Base-by-base conservation (phyloP, 2,888 invertebrate species). In the Antitype chi region DNA sequence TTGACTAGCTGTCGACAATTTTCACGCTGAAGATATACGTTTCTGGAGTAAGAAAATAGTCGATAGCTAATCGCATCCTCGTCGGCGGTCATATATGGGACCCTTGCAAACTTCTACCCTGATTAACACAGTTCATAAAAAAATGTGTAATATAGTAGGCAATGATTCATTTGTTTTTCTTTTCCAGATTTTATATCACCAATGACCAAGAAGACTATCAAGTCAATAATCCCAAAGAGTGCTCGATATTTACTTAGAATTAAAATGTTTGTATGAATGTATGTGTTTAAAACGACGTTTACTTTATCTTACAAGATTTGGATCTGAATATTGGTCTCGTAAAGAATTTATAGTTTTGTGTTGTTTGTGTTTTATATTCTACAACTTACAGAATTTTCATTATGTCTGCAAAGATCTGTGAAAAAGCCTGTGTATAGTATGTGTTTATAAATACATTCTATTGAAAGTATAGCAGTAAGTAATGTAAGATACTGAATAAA, bases 401-500 rank as follows among this genome's bases (percentile, higher is more conserved):
- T n/a, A 5, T 20, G 15, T 71, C 20, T 15, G 7, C 47, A 55
- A 63, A 47, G 2, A 57, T 63, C 23, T 67, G 15, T 28, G n/a
- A 59, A 81, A 38, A 64, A 11, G 7, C 43, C 2, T 67, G 9
- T 49, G 17, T 71, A 43, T 23, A 17, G 17, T 20, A 9, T 52
- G 25, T 43, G 43, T 43, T 74, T 47, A 32, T 9, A 74, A 32
- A 32, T 20, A 17, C n/a, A n/a, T n/a, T n/a, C 6, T 47, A 55
- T 53, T 70, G 5, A 43, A 43, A 49, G n/a, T 38, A 9, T 20
- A 47, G 17, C 20, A 28, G 7, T 28, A 15, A 59, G 0, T 28
- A 49, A 17, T 81, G 78, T 86, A 70, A 85, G 78, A 75, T 68
- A 67, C 23, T 32, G 0, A 80, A 76, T 78, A 85, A 89, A 73